Evolutionary conservation across 2,797 vertebrate species (phyloP).

Genomic region (Poeciliopsis presidionis): DNA sequence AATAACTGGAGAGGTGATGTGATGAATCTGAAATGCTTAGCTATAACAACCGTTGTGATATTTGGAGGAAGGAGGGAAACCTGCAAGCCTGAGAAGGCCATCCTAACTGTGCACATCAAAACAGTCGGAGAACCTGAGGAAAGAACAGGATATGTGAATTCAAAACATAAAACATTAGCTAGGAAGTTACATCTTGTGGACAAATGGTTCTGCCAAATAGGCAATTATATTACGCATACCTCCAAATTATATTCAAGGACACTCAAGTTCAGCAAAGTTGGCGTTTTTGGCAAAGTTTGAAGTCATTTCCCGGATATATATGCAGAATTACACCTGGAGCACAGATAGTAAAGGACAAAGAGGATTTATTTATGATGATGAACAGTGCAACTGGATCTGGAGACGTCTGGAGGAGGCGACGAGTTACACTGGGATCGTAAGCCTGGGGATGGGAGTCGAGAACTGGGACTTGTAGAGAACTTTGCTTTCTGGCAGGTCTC

Average conservation of each 20-base stretch:
- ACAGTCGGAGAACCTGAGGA: neutral
- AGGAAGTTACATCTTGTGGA: neutral
- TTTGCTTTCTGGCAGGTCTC: neutral
- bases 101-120: neutral
- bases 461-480: no score
- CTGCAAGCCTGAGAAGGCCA: neutral
- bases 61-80: neutral
- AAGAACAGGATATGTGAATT: neutral
- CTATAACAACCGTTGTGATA: neutral
- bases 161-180: neutral
- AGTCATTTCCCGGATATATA: neutral
- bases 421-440: neutral
- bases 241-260: no score
- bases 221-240: neutral
- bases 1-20: neutral
- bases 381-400: neutral
- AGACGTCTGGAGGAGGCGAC: neutral
- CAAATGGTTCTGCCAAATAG: neutral
- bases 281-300: no score
- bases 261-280: neutral
- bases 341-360: neutral
- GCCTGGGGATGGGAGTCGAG: no score
- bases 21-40: neutral
- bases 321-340: neutral
- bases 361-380: neutral